Evolutionary conservation across 35 echinoderm and acorn worm species (phyloP), one percentile per base, ranked within the genome.

Genomic region (Ophiothrix spiculata): DNA sequence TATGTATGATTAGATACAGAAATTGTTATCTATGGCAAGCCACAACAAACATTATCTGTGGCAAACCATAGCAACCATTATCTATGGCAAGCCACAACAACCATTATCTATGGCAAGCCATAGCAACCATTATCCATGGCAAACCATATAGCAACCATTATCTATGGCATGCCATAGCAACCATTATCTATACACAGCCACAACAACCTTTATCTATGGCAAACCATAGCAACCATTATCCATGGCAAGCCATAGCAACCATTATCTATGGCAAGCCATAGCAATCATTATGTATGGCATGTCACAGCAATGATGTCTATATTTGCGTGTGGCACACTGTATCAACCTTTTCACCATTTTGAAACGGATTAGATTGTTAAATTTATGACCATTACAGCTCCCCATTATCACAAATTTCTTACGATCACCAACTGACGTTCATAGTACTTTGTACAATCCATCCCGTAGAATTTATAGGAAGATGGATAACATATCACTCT

Each of bases 381-480:
- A 6, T 10, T 6, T 49, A 10, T 10, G 6, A 19, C 42, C 42
- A 49, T 10, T 6, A 49, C 19, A 19, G 42, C 42, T 19, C 6
- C 6, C 42, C 6, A 49, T 19, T 19, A 49, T 49, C 42, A 49
- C 42, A 10, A 19, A 49, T 10, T 6, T 10, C 42, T 10, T 10
- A 19, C 19, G 42, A 69, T 12, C 60, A 69, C 60, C 60, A 15
- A 15, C 29, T 69, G 25, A 25, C 29, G 2, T 28, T n/a, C 29
- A 69, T 69, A 69, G 60, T 69, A 69, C 60, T 69, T 69, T 69
- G 60, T 69, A 69, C 60, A 69, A 25, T 69, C 29, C 60, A 69
- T 69, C 60, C 60, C 17, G 23, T 69, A 69, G 3, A 15, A 25
- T n/a, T 8, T 28, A 10, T 15, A 69, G 60, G 60, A 69, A 69